Evolutionary conservation across 1,140 invertebrate species (phyloP).

Genomic region (Drosophila parvula): DNA sequence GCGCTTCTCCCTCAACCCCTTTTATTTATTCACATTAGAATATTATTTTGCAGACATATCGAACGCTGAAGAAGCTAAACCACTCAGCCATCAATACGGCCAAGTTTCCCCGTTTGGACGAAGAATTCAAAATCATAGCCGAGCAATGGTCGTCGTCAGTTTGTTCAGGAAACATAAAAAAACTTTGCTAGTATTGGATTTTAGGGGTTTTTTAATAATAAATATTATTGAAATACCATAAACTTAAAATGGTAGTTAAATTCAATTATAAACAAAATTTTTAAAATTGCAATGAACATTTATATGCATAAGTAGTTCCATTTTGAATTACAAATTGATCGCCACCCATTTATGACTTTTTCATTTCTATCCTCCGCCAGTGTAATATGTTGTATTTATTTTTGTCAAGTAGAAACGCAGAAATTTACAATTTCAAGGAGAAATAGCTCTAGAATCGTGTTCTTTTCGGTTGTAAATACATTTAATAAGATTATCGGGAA

Average conservation of each 20-base stretch:
- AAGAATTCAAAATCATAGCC: constrained; percentile 86
- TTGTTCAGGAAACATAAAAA: constrained; percentile 56
- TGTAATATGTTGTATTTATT: constrained; percentile 1
- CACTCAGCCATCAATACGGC: constrained; percentile 86
- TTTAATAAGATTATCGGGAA: constrained; percentile 1
- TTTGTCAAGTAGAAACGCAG: neutral
- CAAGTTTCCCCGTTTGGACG: constrained; percentile 86
- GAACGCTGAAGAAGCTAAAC: constrained; percentile 84
- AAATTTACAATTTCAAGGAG: neutral
- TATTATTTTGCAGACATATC: constrained; percentile 57
- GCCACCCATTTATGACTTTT: neutral
- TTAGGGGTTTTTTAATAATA: constrained; percentile 27
- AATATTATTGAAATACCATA: constrained; percentile 69
- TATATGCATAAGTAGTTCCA: constrained; percentile 15
- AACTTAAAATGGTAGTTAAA: constrained; percentile 34
- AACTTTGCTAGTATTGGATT: constrained; percentile 51
- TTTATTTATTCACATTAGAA: no score
- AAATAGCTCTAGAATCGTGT: neutral
- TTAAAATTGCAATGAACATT: constrained; percentile 11
- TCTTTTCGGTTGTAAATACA: constrained; percentile 5
- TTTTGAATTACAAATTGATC: constrained; percentile 12
- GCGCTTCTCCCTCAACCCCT: neutral
- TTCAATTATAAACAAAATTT: constrained; percentile 9
- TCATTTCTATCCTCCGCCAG: no score
- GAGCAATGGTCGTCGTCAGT: constrained; percentile 88